Percentiles rank a stretch among this genome's conserved stretches.
These are phyloP conservation scores for Melanchra persicariae DNA, from an alignment of 2,888 invertebrate genomes.

Conservation along the genomic window DNA sequence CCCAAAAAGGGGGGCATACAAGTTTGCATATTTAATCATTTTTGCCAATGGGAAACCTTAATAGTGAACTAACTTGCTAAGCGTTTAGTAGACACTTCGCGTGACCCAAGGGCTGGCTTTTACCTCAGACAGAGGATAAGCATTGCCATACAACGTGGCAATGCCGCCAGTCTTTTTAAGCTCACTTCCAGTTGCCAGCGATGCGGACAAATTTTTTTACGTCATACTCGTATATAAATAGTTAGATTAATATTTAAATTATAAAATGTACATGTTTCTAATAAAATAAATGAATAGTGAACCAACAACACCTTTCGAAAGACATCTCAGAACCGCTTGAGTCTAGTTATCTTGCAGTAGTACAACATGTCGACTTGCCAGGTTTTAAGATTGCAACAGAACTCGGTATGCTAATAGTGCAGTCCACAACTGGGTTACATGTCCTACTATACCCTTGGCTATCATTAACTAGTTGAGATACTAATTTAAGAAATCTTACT, in stretches of 20 bases:
- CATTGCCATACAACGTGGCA: no score
- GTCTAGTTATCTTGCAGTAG: conserved; percentile 3
- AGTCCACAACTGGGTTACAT: conserved; percentile 30
- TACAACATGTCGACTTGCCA: conserved; percentile 33
- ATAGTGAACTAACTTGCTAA: background rate
- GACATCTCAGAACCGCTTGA: conserved; percentile 27
- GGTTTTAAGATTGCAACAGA: conserved; percentile 52
- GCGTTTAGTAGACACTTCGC: no score
- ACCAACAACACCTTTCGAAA: conserved; percentile 26
- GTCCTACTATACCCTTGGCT: conserved; percentile 34
- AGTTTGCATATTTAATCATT: no score
- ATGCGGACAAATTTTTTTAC: no score
- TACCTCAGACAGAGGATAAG: no score
- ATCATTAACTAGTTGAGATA: conserved; percentile 17
- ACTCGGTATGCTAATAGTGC: conserved; percentile 39
- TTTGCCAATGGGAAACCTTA: background rate
- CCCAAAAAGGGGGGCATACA: no score
- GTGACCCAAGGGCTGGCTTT: no score
- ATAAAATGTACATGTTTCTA: no score
- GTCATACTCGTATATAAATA: no score
- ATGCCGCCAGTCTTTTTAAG: no score
- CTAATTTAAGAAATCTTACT: background rate
- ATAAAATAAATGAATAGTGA: background rate
- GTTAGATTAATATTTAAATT: no score
- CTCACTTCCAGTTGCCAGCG: no score